Conservation (phyloP, 2,797 vertebrate species). For the Rhinoraja longicauda region DNA sequence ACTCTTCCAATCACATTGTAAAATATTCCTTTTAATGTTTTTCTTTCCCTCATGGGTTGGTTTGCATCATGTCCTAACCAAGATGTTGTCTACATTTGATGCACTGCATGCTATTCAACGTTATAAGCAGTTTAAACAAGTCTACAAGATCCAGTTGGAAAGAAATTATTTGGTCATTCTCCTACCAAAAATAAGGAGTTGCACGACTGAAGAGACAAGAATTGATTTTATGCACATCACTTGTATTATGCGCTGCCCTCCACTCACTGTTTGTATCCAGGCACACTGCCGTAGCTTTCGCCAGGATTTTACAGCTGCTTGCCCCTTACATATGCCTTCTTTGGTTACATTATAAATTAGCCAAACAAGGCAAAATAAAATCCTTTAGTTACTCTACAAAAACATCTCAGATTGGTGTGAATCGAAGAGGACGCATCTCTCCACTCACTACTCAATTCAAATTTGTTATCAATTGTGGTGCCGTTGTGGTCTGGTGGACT, state of each 20-base stretch:
- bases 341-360: too few relatives aligned
- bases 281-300: background rate
- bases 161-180: background rate
- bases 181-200: too few relatives aligned
- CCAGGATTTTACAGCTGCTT: background rate
- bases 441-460: too few relatives aligned
- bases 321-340: too few relatives aligned
- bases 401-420: too few relatives aligned
- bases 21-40: background rate
- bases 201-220: too few relatives aligned
- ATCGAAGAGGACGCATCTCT: too few relatives aligned
- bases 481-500: too few relatives aligned
- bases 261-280: background rate
- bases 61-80: background rate
- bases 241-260: background rate
- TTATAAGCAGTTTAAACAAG: background rate
- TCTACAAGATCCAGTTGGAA: background rate
- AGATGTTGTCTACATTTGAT: background rate
- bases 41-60: background rate
- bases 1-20: background rate
- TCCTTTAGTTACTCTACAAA: too few relatives aligned
- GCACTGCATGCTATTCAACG: background rate
- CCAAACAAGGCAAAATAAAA: too few relatives aligned
- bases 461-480: too few relatives aligned
- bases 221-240: background rate